Base-by-base conservation (phyloP, 2,113 vertebrate genomes). In the Nyctibius bracteatus region DNA sequence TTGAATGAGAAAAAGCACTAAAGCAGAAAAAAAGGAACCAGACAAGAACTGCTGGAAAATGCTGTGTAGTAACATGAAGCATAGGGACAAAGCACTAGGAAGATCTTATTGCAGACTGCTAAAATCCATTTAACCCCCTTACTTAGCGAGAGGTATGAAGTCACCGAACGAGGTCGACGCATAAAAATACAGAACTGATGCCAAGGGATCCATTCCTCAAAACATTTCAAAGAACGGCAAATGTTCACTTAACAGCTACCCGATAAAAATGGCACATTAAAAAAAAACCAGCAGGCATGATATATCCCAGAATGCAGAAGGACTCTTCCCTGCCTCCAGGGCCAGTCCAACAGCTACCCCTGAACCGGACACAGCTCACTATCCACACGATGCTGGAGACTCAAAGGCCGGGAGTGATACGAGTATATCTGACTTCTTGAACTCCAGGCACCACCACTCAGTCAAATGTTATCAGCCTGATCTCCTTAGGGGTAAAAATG, bases 391-490 rank as follows among this genome's bases (percentile, higher is more conserved):
- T 2, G 1, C 39, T 51, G 81, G 52, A 81, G 58, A 77, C 52
- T 31, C 46, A 66, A 74, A 81, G 49, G 72, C 43, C 41, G 9
- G 59, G 35, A 81, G 24, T 4, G 4, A 17, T 12, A 30, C 0
- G 2, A 59, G 21, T 41, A 8, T 20, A 65, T 67, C 84, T 91
- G 96, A 91, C 63, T 95, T 92, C 85, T 92, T 95, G 93, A 97
- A 96, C 91, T 41, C 74, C 5, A 6, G 74, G 62, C 73, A 91
- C 5, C 11, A 21, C 66, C 44, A 22, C 49, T 89, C 81, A 82
- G 70, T 59, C 92, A 91, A 92, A 92, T 66, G 70, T 94, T 91
- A 97, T 92, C 96, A 92, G 58, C 37, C 41, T 87, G 70, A 96
- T 94, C 91, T 95, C 84, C 72, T 94, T n/a, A 72, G 72, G 39